Conservation (phyloP, 2,113 vertebrate species). For the Ifrita kowaldi region DNA sequence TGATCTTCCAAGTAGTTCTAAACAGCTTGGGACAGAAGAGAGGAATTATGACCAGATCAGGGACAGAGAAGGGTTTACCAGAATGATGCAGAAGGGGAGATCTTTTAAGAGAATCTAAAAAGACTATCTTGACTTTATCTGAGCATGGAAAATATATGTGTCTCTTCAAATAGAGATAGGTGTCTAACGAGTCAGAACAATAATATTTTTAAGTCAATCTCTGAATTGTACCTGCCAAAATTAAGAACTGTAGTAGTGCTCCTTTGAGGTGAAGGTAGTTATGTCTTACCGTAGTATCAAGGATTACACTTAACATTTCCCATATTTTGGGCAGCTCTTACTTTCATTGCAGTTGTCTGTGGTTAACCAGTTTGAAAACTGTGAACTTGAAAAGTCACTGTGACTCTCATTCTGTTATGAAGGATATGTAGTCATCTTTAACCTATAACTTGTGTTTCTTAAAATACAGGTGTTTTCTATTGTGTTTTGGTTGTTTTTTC, state of each 20-base stretch:
- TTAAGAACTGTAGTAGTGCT: background rate
- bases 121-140: background rate
- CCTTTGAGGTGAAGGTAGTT: background rate
- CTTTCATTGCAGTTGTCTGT: background rate
- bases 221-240: background rate
- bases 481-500: background rate
- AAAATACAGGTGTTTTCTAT: background rate
- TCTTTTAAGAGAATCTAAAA: background rate
- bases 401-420: background rate
- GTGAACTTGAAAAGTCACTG: background rate
- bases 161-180: background rate
- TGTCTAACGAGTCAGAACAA: background rate
- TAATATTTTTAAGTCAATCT: background rate
- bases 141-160: background rate
- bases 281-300: background rate
- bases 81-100: background rate
- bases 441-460: background rate
- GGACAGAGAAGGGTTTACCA: background rate
- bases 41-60: background rate
- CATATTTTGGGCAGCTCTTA: background rate
- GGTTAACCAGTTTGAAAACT: background rate
- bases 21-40: background rate
- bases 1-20: background rate
- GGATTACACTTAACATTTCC: background rate
- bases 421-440: background rate